Conservation (phyloP, 2,888 invertebrate species). For the Cosmia pyralina region DNA sequence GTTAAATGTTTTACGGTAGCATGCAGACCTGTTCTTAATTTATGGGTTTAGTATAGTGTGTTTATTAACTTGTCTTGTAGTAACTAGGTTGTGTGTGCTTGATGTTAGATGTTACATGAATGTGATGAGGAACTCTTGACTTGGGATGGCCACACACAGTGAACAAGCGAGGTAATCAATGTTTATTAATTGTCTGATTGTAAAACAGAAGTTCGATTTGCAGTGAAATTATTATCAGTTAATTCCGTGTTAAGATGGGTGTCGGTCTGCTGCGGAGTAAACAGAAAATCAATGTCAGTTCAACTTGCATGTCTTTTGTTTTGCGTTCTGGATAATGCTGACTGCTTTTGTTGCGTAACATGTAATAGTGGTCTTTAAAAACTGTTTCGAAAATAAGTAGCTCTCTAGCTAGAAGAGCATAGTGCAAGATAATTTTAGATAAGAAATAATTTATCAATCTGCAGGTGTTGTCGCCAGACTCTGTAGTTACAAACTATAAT, state of each 20-base stretch:
- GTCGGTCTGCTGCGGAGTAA: no score
- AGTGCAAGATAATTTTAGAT: neutral
- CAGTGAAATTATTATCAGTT: neutral
- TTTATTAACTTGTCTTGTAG: slow-evolving; percentile 39
- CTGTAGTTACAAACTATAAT: neutral
- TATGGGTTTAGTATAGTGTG: slow-evolving; percentile 16
- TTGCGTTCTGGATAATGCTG: neutral
- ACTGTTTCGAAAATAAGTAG: no score
- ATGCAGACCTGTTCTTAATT: slow-evolving; percentile 24
- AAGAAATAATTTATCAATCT: neutral
- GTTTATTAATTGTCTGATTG: neutral
- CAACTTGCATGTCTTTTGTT: neutral
- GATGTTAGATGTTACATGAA: neutral
- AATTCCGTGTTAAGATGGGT: neutral
- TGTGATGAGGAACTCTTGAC: neutral
- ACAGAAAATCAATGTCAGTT: neutral
- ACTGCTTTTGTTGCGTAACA: no score
- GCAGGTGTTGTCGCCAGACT: no score
- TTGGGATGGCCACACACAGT: neutral
- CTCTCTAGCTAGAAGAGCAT: neutral
- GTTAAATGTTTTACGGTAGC: slow-evolving; percentile 28
- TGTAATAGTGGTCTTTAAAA: no score
- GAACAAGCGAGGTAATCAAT: neutral
- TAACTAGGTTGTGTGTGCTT: slow-evolving; percentile 13
- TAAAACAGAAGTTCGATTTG: neutral